Percentiles rank a stretch among this genome's conserved stretches.
These are phyloP conservation scores for Cephalotes varians DNA, from an alignment of 2,888 invertebrate species.

Conservation along the genomic window DNA sequence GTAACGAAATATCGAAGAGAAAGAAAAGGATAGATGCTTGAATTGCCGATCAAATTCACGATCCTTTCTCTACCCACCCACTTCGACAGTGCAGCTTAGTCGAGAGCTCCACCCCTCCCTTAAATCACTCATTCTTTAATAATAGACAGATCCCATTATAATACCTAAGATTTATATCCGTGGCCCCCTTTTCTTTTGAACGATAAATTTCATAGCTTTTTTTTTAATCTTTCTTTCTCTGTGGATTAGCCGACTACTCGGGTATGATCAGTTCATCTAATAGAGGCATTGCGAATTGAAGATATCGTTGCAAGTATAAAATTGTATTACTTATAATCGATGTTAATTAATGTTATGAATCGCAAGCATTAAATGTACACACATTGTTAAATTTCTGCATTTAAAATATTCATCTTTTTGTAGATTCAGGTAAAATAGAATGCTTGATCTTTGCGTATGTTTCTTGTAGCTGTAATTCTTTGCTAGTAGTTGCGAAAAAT, in stretches of 20 bases:
- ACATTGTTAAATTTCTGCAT: neutral
- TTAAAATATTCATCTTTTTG: neutral
- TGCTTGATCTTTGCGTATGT: constrained; percentile 10
- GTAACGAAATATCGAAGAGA: constrained; percentile 67
- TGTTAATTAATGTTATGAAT: neutral
- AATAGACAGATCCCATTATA: constrained; percentile 86
- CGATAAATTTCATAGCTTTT: constrained; percentile 84
- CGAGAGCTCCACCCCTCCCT: constrained; percentile 84
- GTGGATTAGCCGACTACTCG: constrained; percentile 46
- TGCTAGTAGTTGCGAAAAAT: constrained; percentile 31
- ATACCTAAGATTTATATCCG: constrained; percentile 85
- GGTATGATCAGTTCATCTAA: constrained; percentile 56
- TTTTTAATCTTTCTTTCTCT: constrained; percentile 54
- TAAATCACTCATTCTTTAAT: constrained; percentile 86
- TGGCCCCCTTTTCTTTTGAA: constrained; percentile 85
- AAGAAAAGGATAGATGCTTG: constrained; percentile 64
- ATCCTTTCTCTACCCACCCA: constrained; percentile 80
- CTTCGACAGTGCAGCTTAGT: constrained; percentile 77
- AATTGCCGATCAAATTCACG: constrained; percentile 84
- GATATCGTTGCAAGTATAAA: neutral
- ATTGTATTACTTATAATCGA: neutral
- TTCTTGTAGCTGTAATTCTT: neutral
- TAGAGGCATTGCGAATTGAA: constrained; percentile 49
- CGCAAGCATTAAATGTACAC: neutral
- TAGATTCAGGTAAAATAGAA: neutral